Conservation (phyloP, 2,888 invertebrate species). For the Agrochola lota region DNA sequence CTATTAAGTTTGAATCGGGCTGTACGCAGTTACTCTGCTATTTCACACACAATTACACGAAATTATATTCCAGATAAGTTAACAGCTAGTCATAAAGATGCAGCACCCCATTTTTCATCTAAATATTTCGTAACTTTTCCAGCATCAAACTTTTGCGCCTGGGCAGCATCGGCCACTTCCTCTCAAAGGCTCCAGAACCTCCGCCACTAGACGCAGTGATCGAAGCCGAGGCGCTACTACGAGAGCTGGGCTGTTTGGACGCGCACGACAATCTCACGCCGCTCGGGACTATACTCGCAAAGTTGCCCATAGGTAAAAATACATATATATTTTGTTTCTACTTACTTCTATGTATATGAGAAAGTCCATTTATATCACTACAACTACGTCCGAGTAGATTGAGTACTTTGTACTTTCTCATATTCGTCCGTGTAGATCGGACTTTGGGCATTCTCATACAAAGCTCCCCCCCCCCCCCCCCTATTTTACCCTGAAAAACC, state of each 20-base stretch:
- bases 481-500: no score
- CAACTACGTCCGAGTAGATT: no score
- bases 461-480: no score
- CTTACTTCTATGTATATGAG: no score
- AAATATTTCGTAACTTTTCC: conserved; percentile 21
- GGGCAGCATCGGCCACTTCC: conserved; percentile 97
- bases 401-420: no score
- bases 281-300: conserved; percentile 97
- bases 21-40: no score
- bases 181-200: conserved; percentile 98
- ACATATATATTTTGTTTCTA: no score
- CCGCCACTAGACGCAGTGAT: conserved; percentile 99
- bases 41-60: neutral
- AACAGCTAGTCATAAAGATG: neutral
- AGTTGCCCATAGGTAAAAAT: conserved; percentile 93
- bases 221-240: conserved; percentile 96
- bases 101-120: neutral
- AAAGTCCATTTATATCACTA: no score
- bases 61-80: neutral
- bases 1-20: no score
- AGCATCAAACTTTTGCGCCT: conserved; percentile 94
- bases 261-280: conserved; percentile 96
- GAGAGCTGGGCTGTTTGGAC: conserved; percentile 98
- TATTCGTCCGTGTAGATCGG: no score
- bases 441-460: no score